These are phyloP conservation scores for Adineta ricciae DNA, from an alignment of 2,888 invertebrate genomes.

Conservation along the genomic window DNA sequence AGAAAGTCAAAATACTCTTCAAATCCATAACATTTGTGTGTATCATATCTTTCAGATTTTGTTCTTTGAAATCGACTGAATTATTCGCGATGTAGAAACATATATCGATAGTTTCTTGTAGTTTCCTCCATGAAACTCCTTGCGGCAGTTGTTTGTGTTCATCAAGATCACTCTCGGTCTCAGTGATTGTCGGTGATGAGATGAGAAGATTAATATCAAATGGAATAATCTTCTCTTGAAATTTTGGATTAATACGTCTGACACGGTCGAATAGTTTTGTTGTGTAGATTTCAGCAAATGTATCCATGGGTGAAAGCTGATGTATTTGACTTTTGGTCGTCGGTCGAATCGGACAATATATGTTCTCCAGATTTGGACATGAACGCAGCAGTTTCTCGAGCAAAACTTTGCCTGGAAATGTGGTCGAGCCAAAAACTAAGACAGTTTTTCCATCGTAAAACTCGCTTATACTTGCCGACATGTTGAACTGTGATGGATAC, in stretches of 20 bases:
- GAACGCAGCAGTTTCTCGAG: slow-evolving; percentile 76
- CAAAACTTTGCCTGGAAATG: slow-evolving; percentile 78
- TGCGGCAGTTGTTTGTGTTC: neutral
- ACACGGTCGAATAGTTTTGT: slow-evolving; percentile 31
- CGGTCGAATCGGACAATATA: slow-evolving; percentile 65
- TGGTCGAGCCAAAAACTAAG: slow-evolving; percentile 84
- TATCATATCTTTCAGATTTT: slow-evolving; percentile 59
- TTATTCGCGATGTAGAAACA: neutral
- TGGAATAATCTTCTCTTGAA: slow-evolving; percentile 57
- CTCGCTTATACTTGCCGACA: slow-evolving; percentile 43
- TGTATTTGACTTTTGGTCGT: slow-evolving; percentile 56
- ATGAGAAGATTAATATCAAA: slow-evolving; percentile 55
- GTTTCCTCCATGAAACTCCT: neutral
- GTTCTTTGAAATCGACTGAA: neutral
- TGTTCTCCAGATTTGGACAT: slow-evolving; percentile 62
- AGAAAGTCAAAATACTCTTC: slow-evolving; percentile 64
- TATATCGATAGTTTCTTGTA: slow-evolving; percentile 2
- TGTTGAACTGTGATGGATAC: neutral
- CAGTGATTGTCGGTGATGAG: slow-evolving; percentile 35
- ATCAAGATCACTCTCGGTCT: slow-evolving; percentile 36
- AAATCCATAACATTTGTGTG: slow-evolving; percentile 83
- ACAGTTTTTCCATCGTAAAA: slow-evolving; percentile 63
- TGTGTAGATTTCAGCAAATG: slow-evolving; percentile 60
- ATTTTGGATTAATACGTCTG: slow-evolving; percentile 30
- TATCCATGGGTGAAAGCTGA: slow-evolving; percentile 50